Base-by-base conservation (phyloP, 1,140 invertebrate species). In the Drosophila santomea region DNA sequence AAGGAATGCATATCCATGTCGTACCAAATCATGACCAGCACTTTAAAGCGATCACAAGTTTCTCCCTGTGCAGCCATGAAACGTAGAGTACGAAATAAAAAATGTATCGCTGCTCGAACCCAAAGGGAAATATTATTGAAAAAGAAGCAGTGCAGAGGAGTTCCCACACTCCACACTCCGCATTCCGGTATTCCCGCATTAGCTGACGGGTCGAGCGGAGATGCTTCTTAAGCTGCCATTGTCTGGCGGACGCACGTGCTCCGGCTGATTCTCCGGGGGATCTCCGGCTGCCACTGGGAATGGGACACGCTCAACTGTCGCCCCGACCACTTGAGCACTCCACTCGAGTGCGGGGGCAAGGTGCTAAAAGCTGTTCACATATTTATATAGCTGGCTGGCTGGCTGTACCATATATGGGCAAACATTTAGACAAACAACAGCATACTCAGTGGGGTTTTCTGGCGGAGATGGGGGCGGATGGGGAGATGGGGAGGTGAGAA, bases 311-410 rank as follows among this genome's bases (percentile, higher is more conserved):
- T 69, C 63, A 63, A 32, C 44, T 47, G 67, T 56, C 63, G 52
- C 64, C 52, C 44, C 38, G 45, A 28, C 72, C 73, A 68, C 74
- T 77, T 68, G 35, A 77, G 58, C 57, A 28, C 44, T 61, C 54
- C 62, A 71, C 80, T 83, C 54, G 68, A 44, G 56, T 59, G 67
- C 74, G 62, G 60, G 73, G 78, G 56, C 71, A 74, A 86, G 83
- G 83, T 86, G 83, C 86, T 88, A 86, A 86, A 86, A 83, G 84
- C 83, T 86, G 83, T 74, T 86, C 84, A 86, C 83, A 86, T 86
- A 86, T 86, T 86, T 86, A 86, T 86, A 68, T 86, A 86, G 83
- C 84, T 82, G 83, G 66, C 66, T 73, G 71, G 83, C 84, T 82
- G 83, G 66, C 66, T 73, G 71, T 76, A 68, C 72, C 83, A 83